These are phyloP conservation scores for Meloe dianella DNA, from an alignment of 2,888 invertebrate genomes.

Conservation along the genomic window DNA sequence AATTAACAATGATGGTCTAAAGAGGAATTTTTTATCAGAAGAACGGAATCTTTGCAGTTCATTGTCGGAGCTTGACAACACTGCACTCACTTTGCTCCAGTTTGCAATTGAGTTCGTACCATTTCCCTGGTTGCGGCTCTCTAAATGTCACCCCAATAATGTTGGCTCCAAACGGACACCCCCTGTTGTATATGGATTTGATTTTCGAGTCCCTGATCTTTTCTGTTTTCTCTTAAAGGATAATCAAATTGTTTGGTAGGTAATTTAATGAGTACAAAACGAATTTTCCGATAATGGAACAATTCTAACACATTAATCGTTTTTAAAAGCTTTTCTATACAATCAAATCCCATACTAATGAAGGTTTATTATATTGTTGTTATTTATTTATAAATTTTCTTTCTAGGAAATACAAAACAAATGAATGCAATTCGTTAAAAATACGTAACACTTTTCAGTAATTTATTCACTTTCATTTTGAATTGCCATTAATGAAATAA, in stretches of 20 bases:
- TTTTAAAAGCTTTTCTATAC: background rate
- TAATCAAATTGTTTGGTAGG: background rate
- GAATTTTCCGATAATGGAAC: background rate
- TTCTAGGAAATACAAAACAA: background rate
- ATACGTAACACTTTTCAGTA: no score
- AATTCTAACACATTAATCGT: background rate
- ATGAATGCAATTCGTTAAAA: no score
- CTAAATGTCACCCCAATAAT: no score
- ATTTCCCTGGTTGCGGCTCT: no score
- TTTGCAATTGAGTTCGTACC: no score
- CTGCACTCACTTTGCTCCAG: no score
- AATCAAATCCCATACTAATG: background rate
- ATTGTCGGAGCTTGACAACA: no score
- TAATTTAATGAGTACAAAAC: background rate
- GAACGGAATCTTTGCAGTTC: no score
- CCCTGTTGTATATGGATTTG: background rate
- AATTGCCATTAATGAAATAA: background rate
- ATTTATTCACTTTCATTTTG: background rate
- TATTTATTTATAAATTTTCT: background rate
- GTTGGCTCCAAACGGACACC: no score
- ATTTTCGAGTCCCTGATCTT: background rate
- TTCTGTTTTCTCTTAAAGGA: background rate
- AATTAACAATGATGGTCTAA: no score
- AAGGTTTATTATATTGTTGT: background rate
- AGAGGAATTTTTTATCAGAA: no score